These are phyloP conservation scores for Sitta europaea DNA, from an alignment of 2,113 vertebrate species.

Conservation along the genomic window DNA sequence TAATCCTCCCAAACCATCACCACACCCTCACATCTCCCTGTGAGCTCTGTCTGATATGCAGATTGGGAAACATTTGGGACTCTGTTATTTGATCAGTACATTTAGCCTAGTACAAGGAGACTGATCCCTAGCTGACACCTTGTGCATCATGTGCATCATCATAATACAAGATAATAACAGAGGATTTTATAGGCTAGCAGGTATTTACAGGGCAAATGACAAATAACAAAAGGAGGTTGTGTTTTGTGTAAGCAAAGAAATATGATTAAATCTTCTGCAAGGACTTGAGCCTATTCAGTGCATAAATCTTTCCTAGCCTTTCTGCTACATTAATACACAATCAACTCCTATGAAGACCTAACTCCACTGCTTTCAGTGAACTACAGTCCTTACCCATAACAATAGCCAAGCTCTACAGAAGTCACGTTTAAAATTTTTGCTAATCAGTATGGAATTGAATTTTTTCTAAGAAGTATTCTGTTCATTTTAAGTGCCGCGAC, in stretches of 20 bases:
- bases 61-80: not conserved
- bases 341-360: not conserved
- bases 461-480: not conserved
- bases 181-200: not conserved
- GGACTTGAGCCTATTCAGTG: not conserved
- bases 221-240: not conserved
- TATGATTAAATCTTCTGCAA: conserved; percentile 4
- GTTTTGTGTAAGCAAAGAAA: conserved; percentile 24
- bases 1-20: not conserved
- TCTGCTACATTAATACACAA: conserved; percentile 29
- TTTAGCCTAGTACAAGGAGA: not conserved
- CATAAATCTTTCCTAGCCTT: conserved; percentile 17
- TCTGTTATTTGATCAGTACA: not conserved
- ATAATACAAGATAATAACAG: not conserved
- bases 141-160: not conserved
- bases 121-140: not conserved
- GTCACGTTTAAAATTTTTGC: conserved; percentile 38
- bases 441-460: conserved; percentile 43
- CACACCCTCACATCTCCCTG: not conserved
- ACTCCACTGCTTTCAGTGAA: not conserved
- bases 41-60: not conserved
- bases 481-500: not conserved
- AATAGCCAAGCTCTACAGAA: not conserved
- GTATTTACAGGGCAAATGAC: not conserved
- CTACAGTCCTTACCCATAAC: not conserved